These are phyloP conservation scores for Oxyscelio sp. DNA, from an alignment of 2,888 invertebrate species.

Conservation along the genomic window DNA sequence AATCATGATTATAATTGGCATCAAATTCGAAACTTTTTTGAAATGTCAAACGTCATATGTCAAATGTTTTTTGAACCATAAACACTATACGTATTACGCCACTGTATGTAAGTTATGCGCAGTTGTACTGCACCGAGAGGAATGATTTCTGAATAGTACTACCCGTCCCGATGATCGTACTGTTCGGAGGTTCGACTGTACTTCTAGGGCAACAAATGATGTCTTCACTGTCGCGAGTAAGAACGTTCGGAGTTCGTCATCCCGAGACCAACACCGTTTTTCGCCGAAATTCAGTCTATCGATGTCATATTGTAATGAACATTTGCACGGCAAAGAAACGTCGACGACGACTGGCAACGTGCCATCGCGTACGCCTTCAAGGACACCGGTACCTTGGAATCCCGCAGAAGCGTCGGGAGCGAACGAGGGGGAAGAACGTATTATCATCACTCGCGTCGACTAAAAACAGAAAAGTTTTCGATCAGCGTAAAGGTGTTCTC, in stretches of 20 bases:
- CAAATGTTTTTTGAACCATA: too few relatives aligned
- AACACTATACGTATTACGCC: too few relatives aligned
- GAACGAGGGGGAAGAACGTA: constrained; percentile 1
- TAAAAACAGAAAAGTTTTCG: constrained; percentile 30
- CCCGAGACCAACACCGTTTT: constrained; percentile 3
- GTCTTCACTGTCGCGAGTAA: constrained; percentile 13
- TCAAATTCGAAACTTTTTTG: too few relatives aligned
- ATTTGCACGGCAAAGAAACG: constrained; percentile 43
- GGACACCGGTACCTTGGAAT: constrained; percentile 81
- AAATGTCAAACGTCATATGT: too few relatives aligned
- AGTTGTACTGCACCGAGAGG: too few relatives aligned
- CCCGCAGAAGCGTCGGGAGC: constrained; percentile 68
- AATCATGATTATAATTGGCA: too few relatives aligned
- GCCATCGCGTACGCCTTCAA: constrained; percentile 80
- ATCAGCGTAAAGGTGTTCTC: constrained; percentile 2
- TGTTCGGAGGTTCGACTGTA: too few relatives aligned
- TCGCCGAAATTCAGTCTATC: neutral
- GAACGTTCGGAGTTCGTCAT: neutral
- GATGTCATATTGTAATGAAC: constrained; percentile 37
- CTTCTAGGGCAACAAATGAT: constrained; percentile 14
- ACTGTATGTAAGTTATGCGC: too few relatives aligned
- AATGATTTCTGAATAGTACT: too few relatives aligned
- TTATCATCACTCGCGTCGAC: constrained; percentile 27
- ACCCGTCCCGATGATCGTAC: too few relatives aligned
- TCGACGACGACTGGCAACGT: constrained; percentile 66